Evolutionary conservation across 2,797 vertebrate species (phyloP).

Genomic region (Chaetophractus vellerosus): DNA sequence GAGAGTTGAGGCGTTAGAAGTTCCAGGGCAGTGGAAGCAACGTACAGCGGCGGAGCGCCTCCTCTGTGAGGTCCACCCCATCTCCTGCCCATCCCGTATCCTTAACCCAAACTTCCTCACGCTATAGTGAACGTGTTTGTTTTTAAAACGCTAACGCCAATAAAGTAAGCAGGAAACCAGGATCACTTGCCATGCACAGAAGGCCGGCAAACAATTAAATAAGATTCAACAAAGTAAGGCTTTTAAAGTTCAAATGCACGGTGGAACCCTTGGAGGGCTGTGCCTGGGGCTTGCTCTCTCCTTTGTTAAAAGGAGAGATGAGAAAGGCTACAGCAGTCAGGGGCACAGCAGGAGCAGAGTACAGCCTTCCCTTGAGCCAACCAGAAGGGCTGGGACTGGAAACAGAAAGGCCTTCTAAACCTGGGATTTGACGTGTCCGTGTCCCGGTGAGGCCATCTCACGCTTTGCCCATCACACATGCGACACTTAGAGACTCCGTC

Average conservation of each 20-base stretch:
- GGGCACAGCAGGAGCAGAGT: accelerated
- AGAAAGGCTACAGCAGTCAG: accelerated
- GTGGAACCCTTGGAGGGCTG: background rate
- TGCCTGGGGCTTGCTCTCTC: background rate
- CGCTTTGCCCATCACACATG: accelerated
- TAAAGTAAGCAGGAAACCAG: background rate
- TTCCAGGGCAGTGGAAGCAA: no score
- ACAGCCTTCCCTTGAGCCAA: accelerated
- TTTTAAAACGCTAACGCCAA: background rate
- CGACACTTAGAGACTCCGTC: accelerated
- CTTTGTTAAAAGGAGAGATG: background rate
- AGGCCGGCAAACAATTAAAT: accelerated
- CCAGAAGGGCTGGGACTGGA: accelerated
- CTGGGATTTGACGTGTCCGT: background rate
- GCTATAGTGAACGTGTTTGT: no score
- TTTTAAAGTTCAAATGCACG: background rate
- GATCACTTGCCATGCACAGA: accelerated
- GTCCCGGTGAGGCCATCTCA: no score
- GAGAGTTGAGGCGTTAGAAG: slow-evolving; percentile 68
- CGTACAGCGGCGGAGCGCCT: accelerated
- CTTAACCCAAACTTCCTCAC: background rate
- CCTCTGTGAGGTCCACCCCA: accelerated
- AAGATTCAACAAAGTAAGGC: background rate
- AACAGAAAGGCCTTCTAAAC: accelerated
- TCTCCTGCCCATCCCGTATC: accelerated